Percentiles rank a stretch among this genome's conserved stretches.
Evolutionary conservation across 2,797 vertebrate species (phyloP).

Genomic region (Pachyuromys duprasi): DNA sequence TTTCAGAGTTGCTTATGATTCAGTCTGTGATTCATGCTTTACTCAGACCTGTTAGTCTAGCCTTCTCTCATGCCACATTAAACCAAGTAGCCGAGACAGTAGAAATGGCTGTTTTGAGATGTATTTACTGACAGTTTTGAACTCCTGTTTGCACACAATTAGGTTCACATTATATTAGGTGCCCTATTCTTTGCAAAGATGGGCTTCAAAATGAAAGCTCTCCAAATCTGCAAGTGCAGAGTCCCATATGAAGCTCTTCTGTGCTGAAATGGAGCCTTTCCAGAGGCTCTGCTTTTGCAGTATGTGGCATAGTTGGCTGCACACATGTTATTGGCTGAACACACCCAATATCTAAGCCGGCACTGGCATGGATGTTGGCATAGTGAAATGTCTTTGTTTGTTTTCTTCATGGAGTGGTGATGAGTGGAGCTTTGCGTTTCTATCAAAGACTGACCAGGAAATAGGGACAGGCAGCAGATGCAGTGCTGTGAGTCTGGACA

Average conservation of each 20-base stretch:
- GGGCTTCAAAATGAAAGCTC: not conserved
- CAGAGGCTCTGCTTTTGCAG: slow-evolving; percentile 19
- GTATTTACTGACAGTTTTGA: slow-evolving; percentile 20
- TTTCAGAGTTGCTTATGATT: slow-evolving; percentile 48
- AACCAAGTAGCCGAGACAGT: not conserved
- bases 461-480: not conserved
- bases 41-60: slow-evolving; percentile 72
- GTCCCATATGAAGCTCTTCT: not conserved
- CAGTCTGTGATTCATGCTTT: slow-evolving; percentile 70
- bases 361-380: slow-evolving; percentile 25
- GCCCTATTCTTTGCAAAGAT: not conserved
- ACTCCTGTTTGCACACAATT: slow-evolving; percentile 31
- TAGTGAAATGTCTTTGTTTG: slow-evolving; percentile 43
- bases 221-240: not conserved
- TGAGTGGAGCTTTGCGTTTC: slow-evolving; percentile 6
- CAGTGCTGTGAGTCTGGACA: not conserved
- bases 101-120: slow-evolving; percentile 57
- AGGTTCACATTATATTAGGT: not conserved
- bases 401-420: slow-evolving; percentile 35
- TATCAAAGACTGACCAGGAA: slow-evolving; percentile 12
- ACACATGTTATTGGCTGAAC: slow-evolving; percentile 10
- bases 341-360: not conserved
- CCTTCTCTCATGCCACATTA: slow-evolving; percentile 54
- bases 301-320: slow-evolving; percentile 16
- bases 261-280: slow-evolving; percentile 6